These are phyloP conservation scores for Ericerus pela DNA, from an alignment of 1,140 invertebrate genomes.

Conservation along the genomic window DNA sequence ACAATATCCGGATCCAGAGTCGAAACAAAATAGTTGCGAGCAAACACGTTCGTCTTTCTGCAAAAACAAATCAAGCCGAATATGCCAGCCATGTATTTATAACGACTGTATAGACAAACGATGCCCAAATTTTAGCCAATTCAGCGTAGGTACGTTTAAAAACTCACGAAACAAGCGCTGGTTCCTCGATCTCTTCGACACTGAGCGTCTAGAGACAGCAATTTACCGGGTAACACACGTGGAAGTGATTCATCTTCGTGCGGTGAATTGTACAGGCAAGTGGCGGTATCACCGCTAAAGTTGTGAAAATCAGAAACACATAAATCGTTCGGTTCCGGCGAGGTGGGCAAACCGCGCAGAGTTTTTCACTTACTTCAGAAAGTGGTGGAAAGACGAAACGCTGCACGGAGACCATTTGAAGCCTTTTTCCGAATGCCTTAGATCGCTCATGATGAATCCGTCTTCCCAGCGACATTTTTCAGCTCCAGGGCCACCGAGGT, in stretches of 20 bases:
- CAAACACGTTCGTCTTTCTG: constrained; percentile 88
- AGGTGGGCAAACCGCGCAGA: neutral
- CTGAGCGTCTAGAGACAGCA: constrained; percentile 79
- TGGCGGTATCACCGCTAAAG: constrained; percentile 79
- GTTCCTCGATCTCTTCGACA: constrained; percentile 85
- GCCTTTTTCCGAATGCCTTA: constrained; percentile 83
- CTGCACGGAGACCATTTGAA: constrained; percentile 90
- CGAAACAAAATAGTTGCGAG: constrained; percentile 88
- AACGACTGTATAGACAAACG: no score
- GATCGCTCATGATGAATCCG: constrained; percentile 89
- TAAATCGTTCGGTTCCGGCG: no score
- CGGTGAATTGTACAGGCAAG: constrained; percentile 81
- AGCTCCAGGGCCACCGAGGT: constrained; percentile 85
- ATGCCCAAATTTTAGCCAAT: neutral
- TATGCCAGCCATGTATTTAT: no score
- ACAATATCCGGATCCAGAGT: constrained; percentile 84
- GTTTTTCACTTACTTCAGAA: constrained; percentile 62
- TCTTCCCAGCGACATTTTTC: constrained; percentile 91
- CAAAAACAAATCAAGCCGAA: constrained; percentile 7
- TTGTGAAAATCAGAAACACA: neutral
- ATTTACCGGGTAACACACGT: constrained; percentile 72
- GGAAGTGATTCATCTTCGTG: constrained; percentile 83
- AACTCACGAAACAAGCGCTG: constrained; percentile 68
- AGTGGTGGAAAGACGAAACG: constrained; percentile 88
- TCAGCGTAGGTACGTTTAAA: no score